Evolutionary conservation across 1,140 invertebrate genomes (phyloP).

Genomic region (Hydropsyche tenuis): DNA sequence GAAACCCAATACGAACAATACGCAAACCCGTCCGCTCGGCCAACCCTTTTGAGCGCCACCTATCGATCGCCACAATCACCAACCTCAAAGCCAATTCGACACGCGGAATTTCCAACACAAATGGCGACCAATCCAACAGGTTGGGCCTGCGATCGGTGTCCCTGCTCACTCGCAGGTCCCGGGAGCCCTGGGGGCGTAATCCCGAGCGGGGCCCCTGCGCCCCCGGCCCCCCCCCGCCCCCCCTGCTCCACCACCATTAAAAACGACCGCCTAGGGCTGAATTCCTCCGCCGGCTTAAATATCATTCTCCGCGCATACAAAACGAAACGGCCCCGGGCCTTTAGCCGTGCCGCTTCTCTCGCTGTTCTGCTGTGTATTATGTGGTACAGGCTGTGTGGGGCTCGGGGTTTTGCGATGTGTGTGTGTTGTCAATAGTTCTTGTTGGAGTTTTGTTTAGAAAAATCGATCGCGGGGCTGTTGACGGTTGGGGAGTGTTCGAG

Average conservation of each 20-base stretch:
- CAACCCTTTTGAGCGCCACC: too few relatives aligned
- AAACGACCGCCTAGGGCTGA: constrained; percentile 32
- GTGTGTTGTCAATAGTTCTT: too few relatives aligned
- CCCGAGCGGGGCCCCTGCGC: neutral
- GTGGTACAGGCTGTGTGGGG: too few relatives aligned
- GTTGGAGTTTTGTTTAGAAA: too few relatives aligned
- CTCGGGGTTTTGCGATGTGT: too few relatives aligned
- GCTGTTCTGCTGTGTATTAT: neutral
- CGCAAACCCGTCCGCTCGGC: too few relatives aligned
- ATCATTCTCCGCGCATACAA: constrained; percentile 40
- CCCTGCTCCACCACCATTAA: constrained; percentile 35
- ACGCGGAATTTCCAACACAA: neutral
- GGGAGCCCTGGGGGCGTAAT: constrained; percentile 20
- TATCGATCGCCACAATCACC: too few relatives aligned
- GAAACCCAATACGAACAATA: too few relatives aligned
- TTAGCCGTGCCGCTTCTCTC: neutral
- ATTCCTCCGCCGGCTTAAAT: constrained; percentile 41
- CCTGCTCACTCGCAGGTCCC: neutral
- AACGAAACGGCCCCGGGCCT: constrained; percentile 35
- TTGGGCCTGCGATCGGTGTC: constrained; percentile 11
- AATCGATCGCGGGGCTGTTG: too few relatives aligned
- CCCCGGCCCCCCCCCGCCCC: neutral
- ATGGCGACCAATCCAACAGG: constrained; percentile 4
- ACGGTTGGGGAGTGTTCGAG: too few relatives aligned
- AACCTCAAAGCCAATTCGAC: too few relatives aligned